A percentile compares a stretch with the other conserved stretches of the same genome.
These are phyloP conservation scores for Cetoscarus ocellatus DNA, from an alignment of 2,797 vertebrate species.

Conservation along the genomic window DNA sequence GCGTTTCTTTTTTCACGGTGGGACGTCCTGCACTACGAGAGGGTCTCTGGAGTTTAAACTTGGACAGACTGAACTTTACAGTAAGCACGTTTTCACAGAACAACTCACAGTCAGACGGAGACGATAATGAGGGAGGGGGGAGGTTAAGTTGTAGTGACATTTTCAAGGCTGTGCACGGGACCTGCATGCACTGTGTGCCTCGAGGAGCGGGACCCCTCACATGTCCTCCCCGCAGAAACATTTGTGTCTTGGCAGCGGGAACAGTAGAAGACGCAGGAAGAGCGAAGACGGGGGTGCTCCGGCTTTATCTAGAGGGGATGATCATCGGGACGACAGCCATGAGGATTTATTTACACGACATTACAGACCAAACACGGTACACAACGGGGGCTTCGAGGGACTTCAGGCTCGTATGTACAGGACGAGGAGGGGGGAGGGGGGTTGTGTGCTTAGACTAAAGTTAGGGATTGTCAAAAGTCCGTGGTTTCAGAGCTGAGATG, in stretches of 20 bases:
- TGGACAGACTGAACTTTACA: conserved; percentile 77
- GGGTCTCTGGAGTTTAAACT: conserved; percentile 62
- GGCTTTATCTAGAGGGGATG: conserved; percentile 25
- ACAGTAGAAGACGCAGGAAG: conserved; percentile 22
- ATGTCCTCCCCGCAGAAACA: conserved; percentile 38
- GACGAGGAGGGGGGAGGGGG: conserved; percentile 15
- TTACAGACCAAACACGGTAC: conserved; percentile 66
- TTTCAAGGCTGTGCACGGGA: conserved; percentile 72
- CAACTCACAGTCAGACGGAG: conserved; percentile 63
- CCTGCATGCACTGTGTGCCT: conserved; percentile 77
- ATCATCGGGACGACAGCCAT: conserved; percentile 34
- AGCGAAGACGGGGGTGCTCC: conserved; percentile 3
- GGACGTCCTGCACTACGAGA: conserved; percentile 48
- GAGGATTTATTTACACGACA: conserved; percentile 69
- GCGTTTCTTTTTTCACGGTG: conserved; percentile 31
- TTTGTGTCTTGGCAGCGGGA: conserved; percentile 32
- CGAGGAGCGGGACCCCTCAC: conserved; percentile 16
- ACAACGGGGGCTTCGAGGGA: conserved; percentile 51
- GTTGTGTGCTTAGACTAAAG: conserved; percentile 73
- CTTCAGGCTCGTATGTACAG: conserved; percentile 55
- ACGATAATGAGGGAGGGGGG: background rate
- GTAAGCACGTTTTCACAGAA: conserved; percentile 73
- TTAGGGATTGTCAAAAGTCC: conserved; percentile 74
- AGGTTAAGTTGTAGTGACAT: conserved; percentile 29
- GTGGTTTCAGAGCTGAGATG: conserved; percentile 52